Evolutionary conservation across 2,888 invertebrate genomes (phyloP), one percentile per base, ranked within the genome.

Genomic region (Cordylochernes scorpioides): DNA sequence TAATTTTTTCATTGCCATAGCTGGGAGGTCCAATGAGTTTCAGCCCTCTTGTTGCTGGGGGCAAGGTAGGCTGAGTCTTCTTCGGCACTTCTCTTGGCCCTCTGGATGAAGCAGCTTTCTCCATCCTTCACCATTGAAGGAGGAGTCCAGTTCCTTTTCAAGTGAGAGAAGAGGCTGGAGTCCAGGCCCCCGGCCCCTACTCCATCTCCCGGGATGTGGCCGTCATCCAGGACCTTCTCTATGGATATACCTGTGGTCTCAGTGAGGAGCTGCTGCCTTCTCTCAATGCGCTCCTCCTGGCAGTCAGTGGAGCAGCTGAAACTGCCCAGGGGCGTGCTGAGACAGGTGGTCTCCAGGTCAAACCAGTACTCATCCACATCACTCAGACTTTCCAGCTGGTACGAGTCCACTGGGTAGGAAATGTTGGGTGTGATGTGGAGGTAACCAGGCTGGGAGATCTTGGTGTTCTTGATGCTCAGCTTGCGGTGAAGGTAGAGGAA

Each of bases 151-250:
- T 44, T 45, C 5, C 44, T 33, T 21, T 40, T 43, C 15, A 47
- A 44, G 40, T 46, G 54, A 44, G 65, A 53, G 53, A 65, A 73
- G 13, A 73, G 53, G 1, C 63, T 57, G 0, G 71, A 68, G 47
- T 73, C 70, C 1, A 71, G 53, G 1, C 75, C 73, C 9, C 63
- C 71, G 1, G 72, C 71, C 2, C 71, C 72, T 31, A 59, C 53
- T 4, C 57, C 56, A 53, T 77, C 72, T 0, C 77, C 77, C 0
- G 73, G 73, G 17, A 71, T 53, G 5, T 52, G 45, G 0, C 69
- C 70, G 24, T 52, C 45, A 5, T 45, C 43, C 0, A 44, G 15
- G 3, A 63, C 61, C n/a, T n/a, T n/a, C n/a, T n/a, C n/a, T n/a
- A n/a, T n/a, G n/a, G n/a, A n/a, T n/a, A n/a, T n/a, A n/a, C n/a